Conservation (phyloP, 2,888 invertebrate genomes). For the Chrysolina americana region DNA sequence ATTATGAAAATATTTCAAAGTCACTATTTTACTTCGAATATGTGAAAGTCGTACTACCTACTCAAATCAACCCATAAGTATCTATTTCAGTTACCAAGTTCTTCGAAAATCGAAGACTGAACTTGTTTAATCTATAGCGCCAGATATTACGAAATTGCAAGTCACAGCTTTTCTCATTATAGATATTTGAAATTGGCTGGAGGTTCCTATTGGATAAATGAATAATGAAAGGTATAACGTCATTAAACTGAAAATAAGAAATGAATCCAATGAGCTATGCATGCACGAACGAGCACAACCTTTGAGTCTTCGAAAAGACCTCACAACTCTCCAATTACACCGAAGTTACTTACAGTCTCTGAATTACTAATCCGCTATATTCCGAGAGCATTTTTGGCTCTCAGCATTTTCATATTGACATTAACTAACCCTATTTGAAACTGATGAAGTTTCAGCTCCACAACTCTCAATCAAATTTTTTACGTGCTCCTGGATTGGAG, state of each 20-base stretch:
- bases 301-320: not conserved
- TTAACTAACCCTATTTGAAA: not conserved
- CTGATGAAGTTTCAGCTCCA: not conserved
- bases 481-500: not conserved
- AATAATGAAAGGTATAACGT: not conserved
- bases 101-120: too few species aligned
- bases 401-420: conserved; percentile 18
- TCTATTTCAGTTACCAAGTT: too few species aligned
- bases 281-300: not conserved
- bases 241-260: not conserved
- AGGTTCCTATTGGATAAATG: not conserved
- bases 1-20: too few species aligned
- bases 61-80: too few species aligned
- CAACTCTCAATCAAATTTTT: not conserved
- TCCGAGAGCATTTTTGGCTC: not conserved
- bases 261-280: not conserved
- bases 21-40: too few species aligned
- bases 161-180: too few species aligned
- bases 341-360: not conserved
- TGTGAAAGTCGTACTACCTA: too few species aligned
- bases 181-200: too few species aligned
- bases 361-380: not conserved
- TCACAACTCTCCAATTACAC: not conserved
- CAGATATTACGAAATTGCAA: too few species aligned
- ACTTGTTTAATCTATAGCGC: too few species aligned